These are phyloP conservation scores for Psophia crepitans DNA, from an alignment of 2,113 vertebrate species.

Conservation along the genomic window DNA sequence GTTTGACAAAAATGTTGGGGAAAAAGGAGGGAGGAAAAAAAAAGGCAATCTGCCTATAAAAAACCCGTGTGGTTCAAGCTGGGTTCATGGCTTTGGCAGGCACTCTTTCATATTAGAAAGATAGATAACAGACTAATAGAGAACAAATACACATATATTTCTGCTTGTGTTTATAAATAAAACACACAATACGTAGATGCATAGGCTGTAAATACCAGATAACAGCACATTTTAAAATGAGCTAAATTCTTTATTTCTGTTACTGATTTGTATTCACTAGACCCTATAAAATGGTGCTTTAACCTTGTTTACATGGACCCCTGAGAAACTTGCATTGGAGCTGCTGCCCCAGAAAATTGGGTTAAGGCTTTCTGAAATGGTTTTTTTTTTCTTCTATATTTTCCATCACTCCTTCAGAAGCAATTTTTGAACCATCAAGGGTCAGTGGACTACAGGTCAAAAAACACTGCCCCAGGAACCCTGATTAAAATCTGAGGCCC, in stretches of 20 bases:
- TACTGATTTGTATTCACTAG: neutral
- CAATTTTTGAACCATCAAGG: neutral
- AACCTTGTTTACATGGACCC: neutral
- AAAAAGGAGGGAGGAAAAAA: too few species aligned
- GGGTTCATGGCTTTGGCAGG: neutral
- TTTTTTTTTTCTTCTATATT: neutral
- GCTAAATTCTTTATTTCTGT: neutral
- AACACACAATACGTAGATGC: neutral
- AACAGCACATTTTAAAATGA: neutral
- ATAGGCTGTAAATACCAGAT: neutral
- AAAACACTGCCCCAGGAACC: neutral
- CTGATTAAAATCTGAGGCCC: neutral
- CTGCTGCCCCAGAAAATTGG: neutral
- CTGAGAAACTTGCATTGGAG: neutral
- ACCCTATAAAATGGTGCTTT: neutral
- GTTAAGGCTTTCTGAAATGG: neutral
- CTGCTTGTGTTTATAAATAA: neutral
- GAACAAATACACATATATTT: neutral
- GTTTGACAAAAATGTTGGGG: neutral
- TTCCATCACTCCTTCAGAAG: neutral
- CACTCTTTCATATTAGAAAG: neutral
- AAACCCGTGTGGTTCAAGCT: neutral
- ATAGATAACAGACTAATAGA: neutral
- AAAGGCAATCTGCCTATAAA: accelerated
- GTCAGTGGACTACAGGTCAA: neutral